Evolutionary conservation across 2,113 vertebrate genomes (phyloP).

Genomic region (Gallinago undulata): DNA sequence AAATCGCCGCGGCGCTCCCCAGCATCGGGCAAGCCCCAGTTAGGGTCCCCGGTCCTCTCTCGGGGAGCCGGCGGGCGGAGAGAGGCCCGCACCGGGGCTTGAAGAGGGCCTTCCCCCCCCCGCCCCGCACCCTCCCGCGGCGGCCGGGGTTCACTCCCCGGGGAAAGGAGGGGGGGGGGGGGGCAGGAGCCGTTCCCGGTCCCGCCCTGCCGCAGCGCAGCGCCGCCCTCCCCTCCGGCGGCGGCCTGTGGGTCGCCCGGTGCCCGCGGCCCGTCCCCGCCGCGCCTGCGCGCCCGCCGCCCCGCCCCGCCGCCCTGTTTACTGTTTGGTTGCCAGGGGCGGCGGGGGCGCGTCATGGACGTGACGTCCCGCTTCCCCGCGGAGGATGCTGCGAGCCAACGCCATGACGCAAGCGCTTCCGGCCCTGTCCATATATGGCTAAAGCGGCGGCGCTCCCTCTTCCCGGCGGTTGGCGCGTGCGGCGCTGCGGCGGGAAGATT

Average conservation of each 20-base stretch:
- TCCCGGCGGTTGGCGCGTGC: background rate
- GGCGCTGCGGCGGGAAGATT: background rate
- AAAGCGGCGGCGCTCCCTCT: background rate
- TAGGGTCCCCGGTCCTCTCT: background rate
- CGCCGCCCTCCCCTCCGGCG: background rate
- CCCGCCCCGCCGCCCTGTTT: conserved; percentile 42
- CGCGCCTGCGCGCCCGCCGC: background rate
- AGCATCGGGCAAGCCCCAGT: background rate
- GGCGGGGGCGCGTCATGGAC: conserved; percentile 54
- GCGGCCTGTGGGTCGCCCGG: background rate
- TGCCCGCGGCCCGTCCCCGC: background rate
- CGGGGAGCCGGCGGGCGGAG: too few relatives aligned
- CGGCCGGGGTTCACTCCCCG: background rate
- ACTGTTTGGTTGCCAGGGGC: conserved; percentile 78
- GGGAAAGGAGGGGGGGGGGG: too few relatives aligned
- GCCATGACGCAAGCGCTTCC: conserved; percentile 75
- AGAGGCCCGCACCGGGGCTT: too few relatives aligned
- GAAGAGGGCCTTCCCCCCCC: background rate
- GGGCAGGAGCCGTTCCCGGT: background rate
- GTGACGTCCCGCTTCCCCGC: conserved; percentile 53
- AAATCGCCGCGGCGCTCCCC: background rate
- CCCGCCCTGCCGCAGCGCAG: background rate
- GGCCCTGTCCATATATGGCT: conserved; percentile 70
- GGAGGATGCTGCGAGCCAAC: conserved; percentile 55
- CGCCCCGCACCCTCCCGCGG: background rate